phyloP scores from a whole-genome alignment of 1,140 invertebrate genomes.

The Magallana gigas region DNA sequence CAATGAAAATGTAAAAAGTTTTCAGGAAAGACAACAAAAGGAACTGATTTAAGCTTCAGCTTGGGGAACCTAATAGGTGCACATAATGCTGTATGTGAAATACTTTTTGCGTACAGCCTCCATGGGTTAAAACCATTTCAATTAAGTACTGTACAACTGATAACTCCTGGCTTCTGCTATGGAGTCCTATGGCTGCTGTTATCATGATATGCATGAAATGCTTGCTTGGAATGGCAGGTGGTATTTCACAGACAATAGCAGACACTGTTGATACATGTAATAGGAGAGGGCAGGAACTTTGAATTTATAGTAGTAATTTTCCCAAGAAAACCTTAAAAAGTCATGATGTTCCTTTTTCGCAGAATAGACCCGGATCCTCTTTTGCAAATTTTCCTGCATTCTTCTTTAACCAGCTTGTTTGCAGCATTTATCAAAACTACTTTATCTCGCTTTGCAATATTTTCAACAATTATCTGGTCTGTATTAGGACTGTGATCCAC shows the following conservation, averaged over 20 bases:
- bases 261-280: conserved; percentile 25
- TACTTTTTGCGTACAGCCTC: conserved; percentile 44
- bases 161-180: conserved; percentile 41
- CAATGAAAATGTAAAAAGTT: no score
- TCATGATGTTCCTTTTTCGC: conserved; percentile 23
- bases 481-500: no score
- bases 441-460: conserved; percentile 9
- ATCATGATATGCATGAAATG: conserved; percentile 31
- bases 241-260: conserved; percentile 24
- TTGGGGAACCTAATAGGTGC: no score
- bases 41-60: no score
- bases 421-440: not conserved
- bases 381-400: conserved; percentile 33
- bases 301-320: conserved; percentile 37
- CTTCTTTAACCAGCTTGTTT: not conserved
- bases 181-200: conserved; percentile 1
- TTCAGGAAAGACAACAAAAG: no score
- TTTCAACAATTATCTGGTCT: no score
- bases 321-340: conserved; percentile 38
- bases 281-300: not conserved
- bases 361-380: not conserved
- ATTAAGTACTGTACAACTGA: conserved; percentile 33
- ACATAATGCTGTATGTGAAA: not conserved
- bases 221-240: not conserved
- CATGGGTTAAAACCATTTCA: conserved; percentile 44